Percentiles rank a stretch among this genome's conserved stretches.
Conservation (phyloP, 2,113 vertebrate genomes). For the Ploceus nigricollis region DNA sequence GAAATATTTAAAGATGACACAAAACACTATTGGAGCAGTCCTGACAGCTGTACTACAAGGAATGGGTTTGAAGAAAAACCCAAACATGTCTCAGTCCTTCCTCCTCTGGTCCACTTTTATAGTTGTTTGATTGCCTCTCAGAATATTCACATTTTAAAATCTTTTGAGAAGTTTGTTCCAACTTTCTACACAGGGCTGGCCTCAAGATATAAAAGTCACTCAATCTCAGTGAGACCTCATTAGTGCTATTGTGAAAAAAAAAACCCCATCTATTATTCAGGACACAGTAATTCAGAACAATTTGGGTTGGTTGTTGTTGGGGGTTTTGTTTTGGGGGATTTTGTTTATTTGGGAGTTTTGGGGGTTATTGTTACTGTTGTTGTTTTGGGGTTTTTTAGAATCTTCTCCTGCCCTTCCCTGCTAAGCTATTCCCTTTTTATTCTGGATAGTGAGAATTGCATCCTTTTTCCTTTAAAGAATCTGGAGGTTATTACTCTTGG, state of each 20-base stretch:
- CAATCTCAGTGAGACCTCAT: background rate
- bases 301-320: background rate
- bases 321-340: background rate
- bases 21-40: background rate
- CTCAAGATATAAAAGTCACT: background rate
- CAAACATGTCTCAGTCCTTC: background rate
- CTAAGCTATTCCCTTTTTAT: background rate
- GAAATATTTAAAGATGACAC: background rate
- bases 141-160: background rate
- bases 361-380: background rate
- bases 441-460: background rate
- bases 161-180: background rate
- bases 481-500: background rate
- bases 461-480: background rate
- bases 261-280: accelerated
- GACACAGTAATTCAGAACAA: background rate
- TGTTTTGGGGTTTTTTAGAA: background rate
- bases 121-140: background rate
- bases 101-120: background rate
- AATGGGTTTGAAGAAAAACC: background rate
- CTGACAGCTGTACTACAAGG: background rate
- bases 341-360: background rate
- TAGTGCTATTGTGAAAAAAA: background rate
- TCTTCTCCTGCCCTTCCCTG: accelerated
- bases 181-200: background rate